phyloP scores from a whole-genome alignment of 1,140 invertebrate species.

The Drosophila sturtevanti region DNA sequence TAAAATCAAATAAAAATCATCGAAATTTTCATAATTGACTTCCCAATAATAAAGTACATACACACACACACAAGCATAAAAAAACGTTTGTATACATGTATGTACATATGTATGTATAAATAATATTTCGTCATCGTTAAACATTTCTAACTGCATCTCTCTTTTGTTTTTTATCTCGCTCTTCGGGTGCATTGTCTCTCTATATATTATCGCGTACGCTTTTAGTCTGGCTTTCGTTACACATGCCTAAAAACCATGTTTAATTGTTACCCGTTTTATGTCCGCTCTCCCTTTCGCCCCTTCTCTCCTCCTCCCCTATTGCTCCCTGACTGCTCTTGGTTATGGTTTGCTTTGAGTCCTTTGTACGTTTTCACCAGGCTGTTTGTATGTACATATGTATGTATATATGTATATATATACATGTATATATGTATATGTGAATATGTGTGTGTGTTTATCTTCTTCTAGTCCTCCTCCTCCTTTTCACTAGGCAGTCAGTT shows the following conservation, averaged over 20 bases:
- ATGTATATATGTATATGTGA: too few species aligned
- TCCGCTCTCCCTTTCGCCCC: not conserved
- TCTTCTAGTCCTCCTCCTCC: not conserved
- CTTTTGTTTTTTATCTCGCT: not conserved
- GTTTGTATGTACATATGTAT: too few species aligned
- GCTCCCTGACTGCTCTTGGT: not conserved
- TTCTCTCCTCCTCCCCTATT: not conserved
- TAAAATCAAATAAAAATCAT: not conserved
- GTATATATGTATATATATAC: too few species aligned
- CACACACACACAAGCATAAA: too few species aligned
- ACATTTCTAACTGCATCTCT: not conserved
- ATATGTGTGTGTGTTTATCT: not conserved
- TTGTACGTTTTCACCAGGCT: not conserved
- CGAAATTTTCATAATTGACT: too few species aligned
- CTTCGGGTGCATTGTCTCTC: not conserved
- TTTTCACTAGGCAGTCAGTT: not conserved
- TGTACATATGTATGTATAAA: not conserved
- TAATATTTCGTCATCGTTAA: not conserved
- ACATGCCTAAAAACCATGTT: conserved; percentile 45
- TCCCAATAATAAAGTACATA: too few species aligned
- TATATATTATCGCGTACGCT: not conserved
- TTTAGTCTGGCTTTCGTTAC: conserved; percentile 6
- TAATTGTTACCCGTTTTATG: conserved; percentile 52
- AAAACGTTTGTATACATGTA: not conserved
- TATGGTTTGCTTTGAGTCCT: not conserved